phyloP scores from a whole-genome alignment of 2,888 invertebrate genomes.

The Lepidonotus clava region DNA sequence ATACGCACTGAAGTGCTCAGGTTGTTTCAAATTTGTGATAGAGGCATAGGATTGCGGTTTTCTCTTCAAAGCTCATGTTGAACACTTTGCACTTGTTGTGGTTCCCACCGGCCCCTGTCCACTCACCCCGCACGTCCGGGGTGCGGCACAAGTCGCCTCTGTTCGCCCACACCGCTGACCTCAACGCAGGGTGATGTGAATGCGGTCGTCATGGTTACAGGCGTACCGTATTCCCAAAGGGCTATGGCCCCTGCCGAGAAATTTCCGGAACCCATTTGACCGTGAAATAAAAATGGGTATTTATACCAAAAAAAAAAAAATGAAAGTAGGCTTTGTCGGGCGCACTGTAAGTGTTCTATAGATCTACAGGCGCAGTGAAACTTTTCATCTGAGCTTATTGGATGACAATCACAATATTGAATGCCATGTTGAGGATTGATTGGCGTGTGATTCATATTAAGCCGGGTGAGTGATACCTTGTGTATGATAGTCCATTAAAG shows the following conservation, averaged over 20 bases:
- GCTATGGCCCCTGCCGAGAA: not conserved
- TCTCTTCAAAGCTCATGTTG: not conserved
- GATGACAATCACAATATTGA: too few relatives aligned
- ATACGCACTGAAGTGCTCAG: too few relatives aligned
- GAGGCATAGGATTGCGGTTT: too few relatives aligned
- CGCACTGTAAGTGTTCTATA: too few relatives aligned
- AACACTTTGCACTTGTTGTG: not conserved
- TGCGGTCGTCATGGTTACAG: not conserved
- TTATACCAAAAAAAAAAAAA: too few relatives aligned
- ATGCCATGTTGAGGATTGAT: too few relatives aligned
- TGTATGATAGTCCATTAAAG: not conserved
- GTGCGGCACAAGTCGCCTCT: not conserved
- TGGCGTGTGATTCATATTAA: too few relatives aligned
- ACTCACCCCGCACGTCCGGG: conserved; percentile 22
- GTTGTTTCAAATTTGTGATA: too few relatives aligned
- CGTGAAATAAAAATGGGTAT: too few relatives aligned
- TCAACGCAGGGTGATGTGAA: conserved; percentile 9
- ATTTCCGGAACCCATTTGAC: not conserved
- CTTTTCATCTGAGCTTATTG: too few relatives aligned
- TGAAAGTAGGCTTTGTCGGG: too few relatives aligned
- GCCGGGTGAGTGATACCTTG: not conserved
- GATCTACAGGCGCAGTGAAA: too few relatives aligned
- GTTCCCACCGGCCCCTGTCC: not conserved
- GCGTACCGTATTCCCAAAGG: not conserved
- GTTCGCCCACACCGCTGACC: not conserved